A percentile compares a stretch with the other conserved stretches of the same genome.
Conservation (phyloP, 2,113 vertebrate genomes). For the Macaca mulatta region DNA sequence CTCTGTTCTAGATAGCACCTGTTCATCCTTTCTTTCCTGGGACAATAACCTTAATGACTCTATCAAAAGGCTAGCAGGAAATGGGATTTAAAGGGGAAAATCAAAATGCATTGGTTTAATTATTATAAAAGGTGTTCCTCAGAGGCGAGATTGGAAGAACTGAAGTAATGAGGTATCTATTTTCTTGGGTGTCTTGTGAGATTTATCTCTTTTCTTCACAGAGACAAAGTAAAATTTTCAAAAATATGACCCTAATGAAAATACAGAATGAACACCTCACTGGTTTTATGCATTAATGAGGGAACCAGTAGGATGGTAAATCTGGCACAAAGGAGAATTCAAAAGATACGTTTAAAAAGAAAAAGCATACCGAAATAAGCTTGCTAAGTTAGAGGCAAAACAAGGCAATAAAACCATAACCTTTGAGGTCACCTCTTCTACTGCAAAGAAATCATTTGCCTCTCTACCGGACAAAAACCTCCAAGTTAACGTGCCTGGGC, state of each 20-base stretch:
- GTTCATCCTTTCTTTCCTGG: slow-evolving; percentile 41
- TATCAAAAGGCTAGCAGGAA: slow-evolving; percentile 41
- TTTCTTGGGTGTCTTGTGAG: neutral
- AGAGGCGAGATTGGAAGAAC: neutral
- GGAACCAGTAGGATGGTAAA: neutral
- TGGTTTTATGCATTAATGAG: neutral
- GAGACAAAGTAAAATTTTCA: neutral
- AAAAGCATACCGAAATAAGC: slow-evolving; percentile 14
- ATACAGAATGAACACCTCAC: neutral
- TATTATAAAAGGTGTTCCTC: slow-evolving; percentile 2
- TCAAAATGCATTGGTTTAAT: slow-evolving; percentile 20
- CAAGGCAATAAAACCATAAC: neutral
- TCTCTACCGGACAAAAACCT: slow-evolving; percentile 4
- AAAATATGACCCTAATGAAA: slow-evolving; percentile 20
- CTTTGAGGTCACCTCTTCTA: neutral
- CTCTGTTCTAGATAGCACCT: slow-evolving; percentile 20
- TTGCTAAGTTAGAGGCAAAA: slow-evolving; percentile 52
- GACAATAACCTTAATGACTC: slow-evolving; percentile 45
- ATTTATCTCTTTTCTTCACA: neutral
- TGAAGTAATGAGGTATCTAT: neutral
- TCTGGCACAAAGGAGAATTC: slow-evolving; percentile 32
- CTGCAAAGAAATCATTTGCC: slow-evolving; percentile 40
- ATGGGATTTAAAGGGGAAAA: neutral
- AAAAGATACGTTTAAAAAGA: slow-evolving; percentile 14
- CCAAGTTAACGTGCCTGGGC: neutral